Evolutionary conservation across 1,140 invertebrate species (phyloP).

Genomic region (Drosophila nikananu): DNA sequence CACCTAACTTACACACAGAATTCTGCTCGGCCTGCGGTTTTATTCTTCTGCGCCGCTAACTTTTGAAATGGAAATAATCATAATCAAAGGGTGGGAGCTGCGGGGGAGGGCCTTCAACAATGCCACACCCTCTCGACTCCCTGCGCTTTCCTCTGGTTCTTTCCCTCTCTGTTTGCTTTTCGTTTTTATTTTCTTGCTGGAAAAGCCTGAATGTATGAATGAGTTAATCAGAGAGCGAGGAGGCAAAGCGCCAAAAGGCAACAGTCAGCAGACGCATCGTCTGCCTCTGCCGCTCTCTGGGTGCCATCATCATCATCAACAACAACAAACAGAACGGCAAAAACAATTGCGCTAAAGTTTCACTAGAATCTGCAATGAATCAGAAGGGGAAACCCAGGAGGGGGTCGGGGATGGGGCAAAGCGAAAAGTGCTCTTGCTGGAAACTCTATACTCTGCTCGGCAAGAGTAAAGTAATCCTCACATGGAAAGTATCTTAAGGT

Average conservation of each 20-base stretch:
- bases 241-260: slow-evolving; percentile 72
- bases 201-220: slow-evolving; percentile 70
- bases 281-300: slow-evolving; percentile 64
- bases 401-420: not conserved
- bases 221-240: slow-evolving; percentile 69
- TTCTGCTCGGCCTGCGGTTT: slow-evolving; percentile 53
- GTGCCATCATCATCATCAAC: slow-evolving; percentile 44
- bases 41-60: slow-evolving; percentile 60
- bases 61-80: slow-evolving; percentile 71
- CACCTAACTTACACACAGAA: slow-evolving; percentile 67
- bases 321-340: slow-evolving; percentile 54
- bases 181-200: slow-evolving; percentile 20
- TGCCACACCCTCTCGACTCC: slow-evolving; percentile 40
- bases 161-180: slow-evolving; percentile 9
- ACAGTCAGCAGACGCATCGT: slow-evolving; percentile 60
- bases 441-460: slow-evolving; percentile 32
- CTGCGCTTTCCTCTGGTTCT: not conserved
- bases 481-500: slow-evolving; percentile 2
- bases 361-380: slow-evolving; percentile 76
- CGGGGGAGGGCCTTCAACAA: slow-evolving; percentile 37
- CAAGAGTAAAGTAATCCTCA: slow-evolving; percentile 5
- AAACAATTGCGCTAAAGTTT: slow-evolving; percentile 65
- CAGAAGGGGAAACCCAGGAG: slow-evolving; percentile 51
- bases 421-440: slow-evolving; percentile 5
- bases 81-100: slow-evolving; percentile 48